Evolutionary conservation across 1,140 invertebrate genomes (phyloP), one percentile per base, ranked within the genome.

Genomic region (Potamilus streckersoni): DNA sequence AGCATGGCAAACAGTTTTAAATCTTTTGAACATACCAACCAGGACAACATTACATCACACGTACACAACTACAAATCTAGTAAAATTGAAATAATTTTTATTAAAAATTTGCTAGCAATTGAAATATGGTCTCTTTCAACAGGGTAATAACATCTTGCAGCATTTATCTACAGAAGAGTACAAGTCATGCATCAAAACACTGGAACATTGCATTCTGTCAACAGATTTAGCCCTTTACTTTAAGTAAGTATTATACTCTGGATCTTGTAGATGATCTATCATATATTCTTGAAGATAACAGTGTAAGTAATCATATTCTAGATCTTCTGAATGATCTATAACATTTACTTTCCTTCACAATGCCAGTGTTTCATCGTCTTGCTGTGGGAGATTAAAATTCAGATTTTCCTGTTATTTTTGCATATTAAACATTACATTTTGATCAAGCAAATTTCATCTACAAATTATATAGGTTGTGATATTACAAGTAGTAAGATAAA

Each of bases 181-280:
- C 88, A 93, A 95, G 78, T 91, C 92, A 27, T 96, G 97, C 8
- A 98, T 98, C 94, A 94, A 94, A 82, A 93, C 96, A 11, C 95
- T 99, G 1, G 97, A 98, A 87, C 79, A 84, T 73, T 95, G 96
- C 8, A 98, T 99, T 81, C 90, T 98, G 14, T 97, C 97, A 0
- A 98, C 97, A 16, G 97, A 98, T 91, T 91, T 99, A 74, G 97
- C 96, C 0, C 94, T 98, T 92, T 98, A 98, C 89, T 98, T 98
- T 88, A 97, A 97, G 95, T 96, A 91, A 88, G 84, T 80, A 57
- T 11, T 12, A 19, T 60, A 20, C 55, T 61, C 19, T 56, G 31
- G 38, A 13, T 19, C 55, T 23, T 23, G 23, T 23, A 1, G 23
- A 23, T 23, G 23, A 23, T 23, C 23, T 23, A 23, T 23, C 23